phyloP scores from a whole-genome alignment of 2,888 invertebrate species.

The Ceramica pisi region DNA sequence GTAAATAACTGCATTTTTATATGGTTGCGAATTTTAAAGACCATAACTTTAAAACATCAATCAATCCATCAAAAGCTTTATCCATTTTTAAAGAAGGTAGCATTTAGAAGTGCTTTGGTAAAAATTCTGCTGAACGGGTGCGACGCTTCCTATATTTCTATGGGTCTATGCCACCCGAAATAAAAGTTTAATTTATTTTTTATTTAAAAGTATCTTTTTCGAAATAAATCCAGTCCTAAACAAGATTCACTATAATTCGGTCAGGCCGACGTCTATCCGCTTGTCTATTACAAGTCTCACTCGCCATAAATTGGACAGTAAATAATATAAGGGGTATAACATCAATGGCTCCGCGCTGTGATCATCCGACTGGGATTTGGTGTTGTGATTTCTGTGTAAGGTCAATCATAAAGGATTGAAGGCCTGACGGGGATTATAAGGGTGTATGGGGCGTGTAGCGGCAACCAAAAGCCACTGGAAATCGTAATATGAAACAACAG shows the following conservation, averaged over 20 bases:
- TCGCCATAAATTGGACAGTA: constrained; percentile 46
- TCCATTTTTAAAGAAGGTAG: neutral
- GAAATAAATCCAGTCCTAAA: constrained; percentile 16
- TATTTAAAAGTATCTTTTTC: constrained; percentile 12
- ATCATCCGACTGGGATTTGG: constrained; percentile 38
- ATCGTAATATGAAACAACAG: neutral
- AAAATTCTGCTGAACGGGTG: neutral
- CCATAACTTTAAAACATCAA: neutral
- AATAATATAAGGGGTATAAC: constrained; percentile 46
- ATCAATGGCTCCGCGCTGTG: constrained; percentile 1
- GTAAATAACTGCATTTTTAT: neutral
- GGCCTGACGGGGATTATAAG: neutral
- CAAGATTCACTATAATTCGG: constrained; percentile 23
- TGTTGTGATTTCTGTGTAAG: constrained; percentile 16
- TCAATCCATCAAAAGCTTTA: neutral
- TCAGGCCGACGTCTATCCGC: constrained; percentile 36
- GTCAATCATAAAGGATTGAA: constrained; percentile 13
- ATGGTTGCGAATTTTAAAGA: neutral
- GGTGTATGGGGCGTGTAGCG: neutral
- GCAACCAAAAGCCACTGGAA: neutral
- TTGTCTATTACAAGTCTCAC: constrained; percentile 51
- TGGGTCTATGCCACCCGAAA: no score
- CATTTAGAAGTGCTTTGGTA: no score
- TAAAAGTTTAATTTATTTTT: no score
- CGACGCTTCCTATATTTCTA: neutral